Evolutionary conservation across 2,888 invertebrate species (phyloP).

Genomic region (Aproaerema taeniolella): DNA sequence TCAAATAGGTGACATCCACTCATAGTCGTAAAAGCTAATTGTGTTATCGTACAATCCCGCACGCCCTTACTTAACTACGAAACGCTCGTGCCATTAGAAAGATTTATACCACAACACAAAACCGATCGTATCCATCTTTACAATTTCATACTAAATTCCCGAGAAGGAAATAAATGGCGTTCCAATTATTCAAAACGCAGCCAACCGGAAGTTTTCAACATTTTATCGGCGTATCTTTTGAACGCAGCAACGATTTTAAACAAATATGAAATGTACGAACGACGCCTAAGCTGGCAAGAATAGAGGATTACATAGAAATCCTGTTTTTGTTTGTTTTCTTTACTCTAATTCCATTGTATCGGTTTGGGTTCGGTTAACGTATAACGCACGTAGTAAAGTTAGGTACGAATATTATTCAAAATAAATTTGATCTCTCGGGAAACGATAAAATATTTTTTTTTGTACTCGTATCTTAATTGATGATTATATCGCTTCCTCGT

Average conservation of each 20-base stretch:
- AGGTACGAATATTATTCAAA: no score
- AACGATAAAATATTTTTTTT: no score
- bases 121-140: conserved; percentile 58
- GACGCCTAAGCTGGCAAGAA: conserved; percentile 58
- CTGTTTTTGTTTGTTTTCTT: conserved; percentile 77
- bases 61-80: conserved; percentile 43
- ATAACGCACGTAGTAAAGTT: no score
- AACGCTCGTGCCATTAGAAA: conserved; percentile 61
- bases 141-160: conserved; percentile 52
- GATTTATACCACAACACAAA: conserved; percentile 64
- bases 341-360: conserved; percentile 56
- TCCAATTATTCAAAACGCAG: conserved; percentile 61
- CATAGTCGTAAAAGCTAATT: conserved; percentile 34
- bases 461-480: no score
- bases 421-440: no score
- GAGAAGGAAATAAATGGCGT: conserved; percentile 65
- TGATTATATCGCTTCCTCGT: no score
- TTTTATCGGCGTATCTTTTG: conserved; percentile 57
- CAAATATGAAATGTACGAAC: conserved; percentile 60
- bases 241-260: conserved; percentile 56
- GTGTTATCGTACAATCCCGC: conserved; percentile 38
- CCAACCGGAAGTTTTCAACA: conserved; percentile 69
- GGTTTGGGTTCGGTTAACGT: no score
- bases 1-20: conserved; percentile 45
- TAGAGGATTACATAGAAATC: conserved; percentile 68